phyloP scores from a whole-genome alignment of 1,140 invertebrate genomes.

The Drosophila chauvacae region DNA sequence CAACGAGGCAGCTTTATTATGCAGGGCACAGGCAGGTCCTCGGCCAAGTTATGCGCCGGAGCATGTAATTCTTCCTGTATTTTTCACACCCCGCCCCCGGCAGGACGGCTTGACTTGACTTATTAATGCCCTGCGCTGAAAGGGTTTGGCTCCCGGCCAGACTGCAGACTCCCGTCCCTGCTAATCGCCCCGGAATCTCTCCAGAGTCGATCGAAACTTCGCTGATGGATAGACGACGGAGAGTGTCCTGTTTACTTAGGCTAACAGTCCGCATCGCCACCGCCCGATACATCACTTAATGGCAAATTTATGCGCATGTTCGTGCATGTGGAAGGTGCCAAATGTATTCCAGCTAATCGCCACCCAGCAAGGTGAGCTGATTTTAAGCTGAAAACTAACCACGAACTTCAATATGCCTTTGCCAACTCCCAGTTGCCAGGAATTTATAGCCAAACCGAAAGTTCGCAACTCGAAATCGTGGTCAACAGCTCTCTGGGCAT shows the following conservation, averaged over 20 bases:
- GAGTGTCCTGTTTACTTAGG: slow-evolving; percentile 62
- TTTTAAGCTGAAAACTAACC: slow-evolving; percentile 2
- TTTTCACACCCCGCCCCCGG: slow-evolving; percentile 34
- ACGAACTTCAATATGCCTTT: slow-evolving; percentile 1
- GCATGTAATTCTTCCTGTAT: slow-evolving; percentile 63
- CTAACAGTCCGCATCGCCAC: slow-evolving; percentile 20
- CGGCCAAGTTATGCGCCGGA: slow-evolving; percentile 54
- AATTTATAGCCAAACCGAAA: slow-evolving; percentile 24
- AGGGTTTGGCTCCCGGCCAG: slow-evolving; percentile 39
- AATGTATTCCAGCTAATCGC: slow-evolving; percentile 19
- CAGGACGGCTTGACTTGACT: slow-evolving; percentile 60
- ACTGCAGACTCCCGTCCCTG: slow-evolving; percentile 17
- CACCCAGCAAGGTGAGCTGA: slow-evolving; percentile 3
- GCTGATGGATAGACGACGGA: slow-evolving; percentile 19
- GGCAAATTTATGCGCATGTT: slow-evolving; percentile 67
- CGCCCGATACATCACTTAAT: slow-evolving; percentile 66
- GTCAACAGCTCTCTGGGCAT: slow-evolving; percentile 13
- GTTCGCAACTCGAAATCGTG: slow-evolving; percentile 15
- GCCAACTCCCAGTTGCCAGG: not conserved
- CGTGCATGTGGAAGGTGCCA: slow-evolving; percentile 51
- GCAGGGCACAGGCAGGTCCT: slow-evolving; percentile 52
- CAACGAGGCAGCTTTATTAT: slow-evolving; percentile 64
- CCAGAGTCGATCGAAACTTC: slow-evolving; percentile 36
- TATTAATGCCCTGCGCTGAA: slow-evolving; percentile 70
- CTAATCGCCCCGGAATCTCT: slow-evolving; percentile 20